Base-by-base conservation (phyloP, 2,113 vertebrate genomes). In the Argyrosomus japonicus region DNA sequence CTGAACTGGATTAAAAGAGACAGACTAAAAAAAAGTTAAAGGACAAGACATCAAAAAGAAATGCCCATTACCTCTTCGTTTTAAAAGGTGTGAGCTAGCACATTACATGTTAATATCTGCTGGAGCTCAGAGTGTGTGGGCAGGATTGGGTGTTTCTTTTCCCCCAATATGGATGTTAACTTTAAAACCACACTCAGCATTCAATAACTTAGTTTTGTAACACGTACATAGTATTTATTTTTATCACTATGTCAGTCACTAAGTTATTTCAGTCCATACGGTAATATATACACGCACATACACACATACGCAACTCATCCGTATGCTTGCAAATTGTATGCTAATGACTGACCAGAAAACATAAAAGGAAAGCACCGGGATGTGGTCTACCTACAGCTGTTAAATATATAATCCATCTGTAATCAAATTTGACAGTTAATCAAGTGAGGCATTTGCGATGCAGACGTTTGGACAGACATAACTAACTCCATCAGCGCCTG, bases 361-460 rank as follows among this genome's bases (percentile, higher is more conserved):
- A 81, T 77, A 81, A 90, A 87, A 88, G 73, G 79, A 73, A 79
- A 77, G 75, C 72, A 68, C 87, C 80, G 63, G 89, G 87, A 94
- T 91, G 93, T 90, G 92, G 90, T 94, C 91, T 91, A 92, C 90
- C 86, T 90, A 80, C 86, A 90, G 91, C 93, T 92, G 91, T 94
- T 95, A 95, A 95, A 94, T 94, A 94, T 94, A 93, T 93, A 94
- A 95, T 94, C 89, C 92, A 94, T 95, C 92, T 92, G 93, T 95
- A 94, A 95, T 96, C 93, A 95, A 94, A 94, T 95, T 93, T 94
- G 95, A 95, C 94, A 95, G 95, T 90, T 95, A 94, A 95, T 95
- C 93, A 96, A 95, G 88, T 91, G 91, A 82, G 90, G 84, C 92
- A 92, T 93, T 93, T 94, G 91, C 87, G 90, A 91, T 94, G 92